These are phyloP conservation scores for Lagopus muta DNA, from an alignment of 2,113 vertebrate genomes.

Conservation along the genomic window DNA sequence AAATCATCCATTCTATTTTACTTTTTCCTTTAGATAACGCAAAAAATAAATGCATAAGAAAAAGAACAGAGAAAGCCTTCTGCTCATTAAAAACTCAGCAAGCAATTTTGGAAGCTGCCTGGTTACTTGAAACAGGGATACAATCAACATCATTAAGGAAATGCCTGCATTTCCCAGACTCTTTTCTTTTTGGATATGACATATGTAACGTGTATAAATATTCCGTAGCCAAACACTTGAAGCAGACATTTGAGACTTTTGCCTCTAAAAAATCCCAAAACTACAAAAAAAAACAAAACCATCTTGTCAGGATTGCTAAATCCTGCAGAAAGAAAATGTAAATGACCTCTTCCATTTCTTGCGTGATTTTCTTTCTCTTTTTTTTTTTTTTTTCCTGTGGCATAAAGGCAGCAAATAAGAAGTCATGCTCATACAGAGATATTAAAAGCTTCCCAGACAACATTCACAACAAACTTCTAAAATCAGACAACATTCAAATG, in stretches of 20 bases:
- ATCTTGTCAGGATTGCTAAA: not conserved
- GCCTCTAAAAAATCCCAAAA: not conserved
- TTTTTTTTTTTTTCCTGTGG: not conserved
- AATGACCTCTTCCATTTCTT: not conserved
- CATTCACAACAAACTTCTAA: not conserved
- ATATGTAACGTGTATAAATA: not conserved
- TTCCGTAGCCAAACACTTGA: not conserved
- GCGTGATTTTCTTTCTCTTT: not conserved
- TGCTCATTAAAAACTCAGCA: not conserved
- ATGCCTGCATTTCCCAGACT: not conserved
- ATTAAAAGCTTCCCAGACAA: not conserved
- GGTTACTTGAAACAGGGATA: not conserved
- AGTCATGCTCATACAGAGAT: not conserved
- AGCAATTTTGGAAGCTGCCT: not conserved
- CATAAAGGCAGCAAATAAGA: not conserved
- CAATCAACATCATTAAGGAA: not conserved
- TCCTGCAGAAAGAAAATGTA: not conserved
- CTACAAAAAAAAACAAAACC: not conserved
- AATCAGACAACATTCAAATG: conserved; percentile 18
- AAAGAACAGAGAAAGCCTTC: not conserved
- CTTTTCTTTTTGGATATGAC: not conserved
- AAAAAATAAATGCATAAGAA: not conserved
- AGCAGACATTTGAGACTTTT: not conserved
- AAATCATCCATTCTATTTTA: not conserved
- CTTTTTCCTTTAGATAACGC: not conserved